phyloP scores from a whole-genome alignment of 1,140 invertebrate genomes.

The Apis cerana region DNA sequence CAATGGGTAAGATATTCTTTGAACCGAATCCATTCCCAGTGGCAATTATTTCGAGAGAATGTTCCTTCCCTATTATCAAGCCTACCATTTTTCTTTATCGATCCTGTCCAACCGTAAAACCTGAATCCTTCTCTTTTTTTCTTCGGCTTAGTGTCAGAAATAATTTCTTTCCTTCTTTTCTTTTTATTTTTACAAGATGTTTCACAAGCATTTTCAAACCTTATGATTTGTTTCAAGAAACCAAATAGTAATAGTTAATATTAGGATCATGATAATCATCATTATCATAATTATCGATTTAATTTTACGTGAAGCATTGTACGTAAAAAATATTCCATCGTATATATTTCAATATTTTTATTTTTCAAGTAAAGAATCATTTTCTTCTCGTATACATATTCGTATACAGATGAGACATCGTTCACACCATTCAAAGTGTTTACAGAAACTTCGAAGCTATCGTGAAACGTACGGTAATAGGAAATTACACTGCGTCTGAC shows the following conservation, averaged over 20 bases:
- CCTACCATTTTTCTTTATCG: slow-evolving; percentile 23
- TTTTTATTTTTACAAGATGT: neutral
- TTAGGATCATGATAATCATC: too few species aligned
- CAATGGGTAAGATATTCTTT: neutral
- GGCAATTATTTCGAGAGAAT: neutral
- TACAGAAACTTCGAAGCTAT: too few species aligned
- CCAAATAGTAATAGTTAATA: neutral
- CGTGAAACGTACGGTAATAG: too few species aligned
- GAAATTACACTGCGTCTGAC: neutral
- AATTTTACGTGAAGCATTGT: too few species aligned
- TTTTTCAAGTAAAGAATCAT: too few species aligned
- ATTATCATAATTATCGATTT: too few species aligned
- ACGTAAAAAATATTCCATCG: too few species aligned
- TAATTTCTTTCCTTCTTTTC: neutral
- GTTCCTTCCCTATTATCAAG: neutral
- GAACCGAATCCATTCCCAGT: neutral
- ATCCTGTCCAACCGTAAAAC: neutral
- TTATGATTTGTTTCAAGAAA: neutral
- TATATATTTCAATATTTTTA: too few species aligned
- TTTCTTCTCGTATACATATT: too few species aligned
- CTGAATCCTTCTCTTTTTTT: neutral
- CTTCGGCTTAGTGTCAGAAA: neutral
- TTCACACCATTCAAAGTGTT: too few species aligned
- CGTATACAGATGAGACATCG: too few species aligned
- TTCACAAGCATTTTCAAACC: neutral